A percentile compares a stretch with the other conserved stretches of the same genome.
phyloP scores from a whole-genome alignment of 1,140 invertebrate species.

The Drosophila sp. region DNA sequence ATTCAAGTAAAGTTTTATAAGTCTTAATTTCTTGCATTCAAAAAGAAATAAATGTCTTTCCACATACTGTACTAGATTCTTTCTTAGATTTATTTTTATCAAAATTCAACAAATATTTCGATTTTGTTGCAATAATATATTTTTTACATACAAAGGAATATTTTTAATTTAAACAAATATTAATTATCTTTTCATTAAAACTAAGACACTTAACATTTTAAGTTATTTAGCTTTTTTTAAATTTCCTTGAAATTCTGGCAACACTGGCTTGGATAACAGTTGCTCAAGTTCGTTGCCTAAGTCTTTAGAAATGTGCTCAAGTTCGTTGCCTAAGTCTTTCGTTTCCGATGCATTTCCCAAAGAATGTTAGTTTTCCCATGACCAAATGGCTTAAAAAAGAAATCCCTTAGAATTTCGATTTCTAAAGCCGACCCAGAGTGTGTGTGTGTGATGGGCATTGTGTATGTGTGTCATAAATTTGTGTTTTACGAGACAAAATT shows the following conservation, averaged over 20 bases:
- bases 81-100: no score
- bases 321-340: slow-evolving; percentile 41
- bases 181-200: no score
- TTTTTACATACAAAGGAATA: background rate
- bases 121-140: no score
- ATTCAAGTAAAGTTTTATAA: no score
- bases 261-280: background rate
- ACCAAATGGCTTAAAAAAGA: slow-evolving; percentile 40
- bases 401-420: slow-evolving; percentile 31
- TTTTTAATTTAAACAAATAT: no score
- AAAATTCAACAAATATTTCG: no score
- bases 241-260: no score
- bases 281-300: slow-evolving; percentile 10
- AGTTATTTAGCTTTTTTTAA: no score
- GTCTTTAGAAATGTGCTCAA: slow-evolving; percentile 9
- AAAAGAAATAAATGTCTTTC: no score
- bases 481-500: slow-evolving; percentile 26
- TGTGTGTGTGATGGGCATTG: background rate
- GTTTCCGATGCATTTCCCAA: slow-evolving; percentile 17
- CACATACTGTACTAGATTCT: no score
- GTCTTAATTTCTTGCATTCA: no score
- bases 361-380: slow-evolving; percentile 35
- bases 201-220: no score
- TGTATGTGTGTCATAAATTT: slow-evolving; percentile 41
- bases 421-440: slow-evolving; percentile 9